Percentiles rank a stretch among this genome's conserved stretches.
These are phyloP conservation scores for Phalloptychus januarius DNA, from an alignment of 2,797 vertebrate genomes.

Conservation along the genomic window DNA sequence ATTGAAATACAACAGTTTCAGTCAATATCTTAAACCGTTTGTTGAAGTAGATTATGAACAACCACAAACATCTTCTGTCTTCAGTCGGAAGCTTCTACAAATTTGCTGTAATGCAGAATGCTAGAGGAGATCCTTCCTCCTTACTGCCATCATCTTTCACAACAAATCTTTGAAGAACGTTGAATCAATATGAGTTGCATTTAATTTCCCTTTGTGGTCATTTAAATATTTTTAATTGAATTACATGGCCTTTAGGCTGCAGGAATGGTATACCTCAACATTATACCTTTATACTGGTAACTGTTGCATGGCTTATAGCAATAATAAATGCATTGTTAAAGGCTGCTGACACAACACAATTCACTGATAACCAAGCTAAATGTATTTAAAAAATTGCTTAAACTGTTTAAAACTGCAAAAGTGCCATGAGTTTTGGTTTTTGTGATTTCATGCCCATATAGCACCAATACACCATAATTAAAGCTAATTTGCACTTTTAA, in stretches of 20 bases:
- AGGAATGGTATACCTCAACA: neutral
- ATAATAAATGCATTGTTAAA: neutral
- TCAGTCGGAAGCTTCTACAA: too few relatives aligned
- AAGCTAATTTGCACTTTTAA: slow-evolving; percentile 74
- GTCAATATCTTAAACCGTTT: neutral
- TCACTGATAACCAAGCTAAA: slow-evolving; percentile 20
- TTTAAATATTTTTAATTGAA: too few relatives aligned
- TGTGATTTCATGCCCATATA: slow-evolving; percentile 58
- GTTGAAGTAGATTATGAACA: too few relatives aligned
- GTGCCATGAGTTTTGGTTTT: slow-evolving; percentile 40
- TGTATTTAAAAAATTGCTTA: slow-evolving; percentile 18
- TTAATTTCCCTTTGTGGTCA: too few relatives aligned
- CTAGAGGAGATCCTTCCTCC: too few relatives aligned
- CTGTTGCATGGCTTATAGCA: neutral
- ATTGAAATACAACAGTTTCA: neutral
- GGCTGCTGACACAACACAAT: slow-evolving; percentile 20
- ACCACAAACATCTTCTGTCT: too few relatives aligned
- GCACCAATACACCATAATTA: slow-evolving; percentile 64
- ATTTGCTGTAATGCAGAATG: too few relatives aligned
- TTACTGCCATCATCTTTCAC: too few relatives aligned
- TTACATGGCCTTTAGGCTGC: neutral
- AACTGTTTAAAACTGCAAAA: slow-evolving; percentile 53
- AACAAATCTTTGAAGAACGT: too few relatives aligned
- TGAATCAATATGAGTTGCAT: too few relatives aligned
- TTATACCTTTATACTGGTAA: neutral